phyloP scores from a whole-genome alignment of 2,797 vertebrate species.

The Avahi laniger region DNA sequence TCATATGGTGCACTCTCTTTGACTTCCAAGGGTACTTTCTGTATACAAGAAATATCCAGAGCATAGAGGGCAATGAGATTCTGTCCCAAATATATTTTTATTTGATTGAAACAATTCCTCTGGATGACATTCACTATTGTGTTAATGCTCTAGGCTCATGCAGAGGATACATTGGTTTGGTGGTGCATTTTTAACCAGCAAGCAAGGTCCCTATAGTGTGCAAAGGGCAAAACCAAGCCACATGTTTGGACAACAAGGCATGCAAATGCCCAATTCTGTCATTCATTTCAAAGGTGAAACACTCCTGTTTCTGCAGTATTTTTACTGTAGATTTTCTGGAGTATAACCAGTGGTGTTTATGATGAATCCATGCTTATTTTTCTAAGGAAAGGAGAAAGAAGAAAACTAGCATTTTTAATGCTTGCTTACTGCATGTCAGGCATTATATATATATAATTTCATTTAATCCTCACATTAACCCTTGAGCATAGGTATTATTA shows the following conservation, averaged over 20 bases:
- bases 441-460: neutral
- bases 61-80: neutral
- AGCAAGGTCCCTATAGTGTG: neutral
- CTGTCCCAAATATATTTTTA: neutral
- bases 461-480: constrained; percentile 6
- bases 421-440: neutral
- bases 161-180: constrained; percentile 6
- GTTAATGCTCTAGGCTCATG: neutral
- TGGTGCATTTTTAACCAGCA: neutral
- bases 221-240: constrained; percentile 40
- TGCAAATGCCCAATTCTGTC: neutral
- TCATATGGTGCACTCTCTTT: neutral
- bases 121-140: neutral
- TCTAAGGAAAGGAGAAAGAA: neutral
- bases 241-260: constrained; percentile 5
- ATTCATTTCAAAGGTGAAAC: constrained; percentile 50
- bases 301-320: constrained; percentile 12
- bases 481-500: neutral
- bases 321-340: neutral
- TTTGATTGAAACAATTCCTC: constrained; percentile 49
- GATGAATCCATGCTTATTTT: neutral
- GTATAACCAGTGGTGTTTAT: neutral
- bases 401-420: neutral
- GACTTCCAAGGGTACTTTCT: constrained; percentile 32
- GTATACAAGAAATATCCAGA: constrained; percentile 15